Percentiles rank a stretch among this genome's conserved stretches.
Conservation (phyloP, 23 tunicate species). For the Halocynthia aurantium region DNA sequence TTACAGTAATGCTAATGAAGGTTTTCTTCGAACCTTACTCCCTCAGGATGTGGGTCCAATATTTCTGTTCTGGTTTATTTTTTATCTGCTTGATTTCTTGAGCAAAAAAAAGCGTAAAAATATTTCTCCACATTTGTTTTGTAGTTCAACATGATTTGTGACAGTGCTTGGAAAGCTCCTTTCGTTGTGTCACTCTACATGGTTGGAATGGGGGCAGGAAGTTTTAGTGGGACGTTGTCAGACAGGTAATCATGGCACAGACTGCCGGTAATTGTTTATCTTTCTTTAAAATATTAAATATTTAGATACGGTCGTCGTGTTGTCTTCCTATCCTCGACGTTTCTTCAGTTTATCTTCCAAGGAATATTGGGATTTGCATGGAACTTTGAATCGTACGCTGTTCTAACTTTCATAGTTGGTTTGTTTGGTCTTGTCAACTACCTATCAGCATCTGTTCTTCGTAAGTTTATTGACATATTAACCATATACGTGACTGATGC, state of each 20-base stretch:
- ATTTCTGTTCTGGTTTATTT: too few relatives aligned
- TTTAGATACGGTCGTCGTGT: conserved; percentile 23
- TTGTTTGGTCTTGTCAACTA: conserved; percentile 15
- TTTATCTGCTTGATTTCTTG: too few relatives aligned
- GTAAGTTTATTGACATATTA: neutral
- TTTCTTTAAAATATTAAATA: neutral
- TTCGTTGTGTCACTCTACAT: conserved; percentile 11
- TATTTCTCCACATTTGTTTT: too few relatives aligned
- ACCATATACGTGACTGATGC: too few relatives aligned
- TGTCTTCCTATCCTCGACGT: conserved; percentile 9
- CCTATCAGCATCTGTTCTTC: conserved; percentile 17
- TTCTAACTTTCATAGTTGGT: conserved; percentile 9
- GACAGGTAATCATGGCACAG: conserved; percentile 14
- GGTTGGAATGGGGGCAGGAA: conserved; percentile 15
- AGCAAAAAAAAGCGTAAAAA: too few relatives aligned
- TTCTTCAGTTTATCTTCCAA: neutral
- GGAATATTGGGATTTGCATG: neutral
- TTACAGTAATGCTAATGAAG: too few relatives aligned
- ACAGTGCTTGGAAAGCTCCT: conserved; percentile 9
- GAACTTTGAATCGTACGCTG: neutral
- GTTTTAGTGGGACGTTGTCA: conserved; percentile 11
- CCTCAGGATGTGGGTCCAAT: too few relatives aligned
- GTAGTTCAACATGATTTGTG: conserved; percentile 31
- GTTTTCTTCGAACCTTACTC: too few relatives aligned
- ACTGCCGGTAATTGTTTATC: neutral